Evolutionary conservation across 2,888 invertebrate genomes (phyloP), one percentile per base, ranked within the genome.

Genomic region (Lamellibrachia columna): DNA sequence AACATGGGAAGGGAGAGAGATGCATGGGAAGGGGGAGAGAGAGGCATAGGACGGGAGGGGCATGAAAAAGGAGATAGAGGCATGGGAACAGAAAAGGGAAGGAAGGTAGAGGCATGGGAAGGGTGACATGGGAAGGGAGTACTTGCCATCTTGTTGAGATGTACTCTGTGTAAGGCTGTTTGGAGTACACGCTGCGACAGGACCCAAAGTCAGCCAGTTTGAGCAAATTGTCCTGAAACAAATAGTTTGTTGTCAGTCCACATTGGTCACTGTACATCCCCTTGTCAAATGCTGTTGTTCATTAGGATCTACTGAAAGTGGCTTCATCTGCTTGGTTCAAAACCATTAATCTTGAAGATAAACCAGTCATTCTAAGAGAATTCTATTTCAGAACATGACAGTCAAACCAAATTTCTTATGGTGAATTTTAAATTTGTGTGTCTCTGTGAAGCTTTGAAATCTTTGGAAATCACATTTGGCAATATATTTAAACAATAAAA

Each of bases 101-200:
- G 15, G 75, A n/a, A 4, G 22, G n/a, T 15, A 22, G n/a, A 75
- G 0, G 75, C 75, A 75, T 15, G 22, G 75, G 75, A 22, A 75
- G 75, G 75, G 75, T 4, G 75, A 75, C 75, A 75, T 75, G 22
- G 75, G 22, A 2, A 22, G 75, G 75, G 22, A 1, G 75, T 75
- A 93, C 94, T 95, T 97, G 98, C 98, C 98, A 98, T 95, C 98
- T 96, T 3, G 98, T 98, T 2, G 98, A 97, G 94, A 98, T 97
- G 95, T 98, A 98, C 95, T 97, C 97, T 9, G 98, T 98, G 95
- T 97, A 97, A 0, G 98, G 98, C 90, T 97, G 97, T 93, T 97
- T 97, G 90, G 97, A 97, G 95, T 97, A 97, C 92, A 97, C 97
- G 90, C 97, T 97, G 94, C 97, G 96, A 93, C 97, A 97, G 1